Evolutionary conservation across 1,140 invertebrate genomes (phyloP), one percentile per base, ranked within the genome.

Genomic region (Pomacea maculata): DNA sequence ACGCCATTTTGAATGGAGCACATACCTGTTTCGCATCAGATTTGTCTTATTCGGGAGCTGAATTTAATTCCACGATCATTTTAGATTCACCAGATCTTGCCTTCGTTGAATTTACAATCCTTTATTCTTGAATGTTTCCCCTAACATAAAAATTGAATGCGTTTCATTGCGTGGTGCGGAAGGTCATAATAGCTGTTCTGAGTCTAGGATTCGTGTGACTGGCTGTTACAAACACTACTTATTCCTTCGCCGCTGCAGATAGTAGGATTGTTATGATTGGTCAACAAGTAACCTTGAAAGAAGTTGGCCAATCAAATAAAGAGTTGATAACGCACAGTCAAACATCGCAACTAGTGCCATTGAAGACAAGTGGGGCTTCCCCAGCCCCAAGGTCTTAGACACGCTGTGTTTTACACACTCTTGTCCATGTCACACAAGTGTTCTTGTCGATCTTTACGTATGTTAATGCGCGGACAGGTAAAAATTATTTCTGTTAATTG

Each of bases 141-240:
- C 55, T 78, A 29, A 17, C 11, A 25, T 54, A 70, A 64, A 17
- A 70, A 71, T 14, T 71, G 29, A 70, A 25, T 67, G 77, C 67
- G 54, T 78, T 78, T 78, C 77, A 78, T 78, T 78, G 64, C 67
- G 45, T 54, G 70, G 65, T 78, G 77, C 77, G 77, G 77, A 78
- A 70, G 77, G 77, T 78, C 77, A 78, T 78, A 52, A 19, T 70
- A 65, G 65, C 52, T 67, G 77, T 65, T 67, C 65, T 25, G 64
- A 67, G 75, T 68, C 77, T 68, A 67, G 21, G 19, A 54, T 57
- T 29, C 57, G 77, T 68, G 52, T 78, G 65, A 70, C 64, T 45
- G 77, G 77, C 77, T 78, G 67, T 54, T 78, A 65, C 57, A 68
- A 70, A 78, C 77, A 78, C 70, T 70, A 52, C 63, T 78, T 67